Evolutionary conservation across 2,113 vertebrate genomes (phyloP).

Genomic region (Barnardius zonarius): DNA sequence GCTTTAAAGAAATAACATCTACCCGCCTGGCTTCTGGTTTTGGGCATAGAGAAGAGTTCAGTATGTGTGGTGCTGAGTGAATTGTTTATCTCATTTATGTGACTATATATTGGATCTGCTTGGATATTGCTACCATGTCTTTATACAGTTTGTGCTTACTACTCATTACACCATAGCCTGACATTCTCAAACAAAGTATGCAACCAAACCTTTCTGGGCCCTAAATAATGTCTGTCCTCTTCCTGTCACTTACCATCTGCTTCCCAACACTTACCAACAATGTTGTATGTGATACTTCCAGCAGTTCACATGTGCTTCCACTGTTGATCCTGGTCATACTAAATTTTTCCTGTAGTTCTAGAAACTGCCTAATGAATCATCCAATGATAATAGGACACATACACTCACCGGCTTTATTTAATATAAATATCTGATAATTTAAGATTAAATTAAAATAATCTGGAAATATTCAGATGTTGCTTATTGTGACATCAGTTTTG

Average conservation of each 20-base stretch:
- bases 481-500: neutral
- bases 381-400: neutral
- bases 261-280: neutral
- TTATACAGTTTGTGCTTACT: neutral
- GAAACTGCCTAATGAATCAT: neutral
- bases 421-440: neutral
- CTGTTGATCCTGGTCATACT: neutral
- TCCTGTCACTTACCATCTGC: neutral
- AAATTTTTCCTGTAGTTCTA: neutral
- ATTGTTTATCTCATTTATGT: neutral
- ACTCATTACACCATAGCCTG: neutral
- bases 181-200: neutral
- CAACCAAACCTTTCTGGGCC: neutral
- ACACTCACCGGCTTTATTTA: neutral
- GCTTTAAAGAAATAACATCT: neutral
- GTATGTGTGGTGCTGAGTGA: accelerated
- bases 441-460: neutral
- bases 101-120: neutral
- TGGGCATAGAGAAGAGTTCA: neutral
- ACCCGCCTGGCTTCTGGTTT: neutral
- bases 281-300: neutral
- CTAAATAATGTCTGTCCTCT: neutral
- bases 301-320: neutral
- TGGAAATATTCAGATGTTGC: neutral
- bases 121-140: neutral